A percentile compares a stretch with the other conserved stretches of the same genome.
Evolutionary conservation across 2,797 vertebrate genomes (phyloP).

Genomic region (Galagoides demidoff): DNA sequence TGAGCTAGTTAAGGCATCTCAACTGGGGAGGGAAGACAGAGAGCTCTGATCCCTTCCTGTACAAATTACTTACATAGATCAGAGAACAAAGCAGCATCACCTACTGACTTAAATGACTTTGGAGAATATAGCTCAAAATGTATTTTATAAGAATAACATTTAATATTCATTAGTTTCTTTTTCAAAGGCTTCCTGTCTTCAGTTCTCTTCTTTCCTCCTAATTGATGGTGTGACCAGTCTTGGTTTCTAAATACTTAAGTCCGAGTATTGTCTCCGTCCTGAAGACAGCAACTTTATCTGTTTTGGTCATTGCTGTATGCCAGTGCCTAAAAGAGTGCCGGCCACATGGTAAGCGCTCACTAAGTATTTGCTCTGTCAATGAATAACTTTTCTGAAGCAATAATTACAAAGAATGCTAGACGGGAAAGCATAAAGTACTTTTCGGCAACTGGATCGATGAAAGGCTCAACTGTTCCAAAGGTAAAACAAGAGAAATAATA

Average conservation of each 20-base stretch:
- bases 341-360: not conserved
- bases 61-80: not conserved
- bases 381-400: constrained; percentile 37
- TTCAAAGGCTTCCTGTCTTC: not conserved
- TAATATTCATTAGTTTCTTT: not conserved
- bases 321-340: not conserved
- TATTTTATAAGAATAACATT: not conserved
- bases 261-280: not conserved
- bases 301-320: not conserved
- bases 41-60: not conserved
- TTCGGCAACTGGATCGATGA: not conserved
- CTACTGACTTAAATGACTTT: not conserved
- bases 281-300: not conserved
- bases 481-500: not conserved
- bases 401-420: not conserved
- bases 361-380: constrained; percentile 62
- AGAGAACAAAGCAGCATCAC: not conserved
- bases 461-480: not conserved
- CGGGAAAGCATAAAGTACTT: not conserved
- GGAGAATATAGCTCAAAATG: not conserved
- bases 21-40: not conserved
- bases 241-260: not conserved
- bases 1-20: not conserved
- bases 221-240: not conserved
- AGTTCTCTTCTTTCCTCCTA: not conserved